Base-by-base conservation (phyloP, 2,113 vertebrate species). In the Sphaerodactylus townsendi region DNA sequence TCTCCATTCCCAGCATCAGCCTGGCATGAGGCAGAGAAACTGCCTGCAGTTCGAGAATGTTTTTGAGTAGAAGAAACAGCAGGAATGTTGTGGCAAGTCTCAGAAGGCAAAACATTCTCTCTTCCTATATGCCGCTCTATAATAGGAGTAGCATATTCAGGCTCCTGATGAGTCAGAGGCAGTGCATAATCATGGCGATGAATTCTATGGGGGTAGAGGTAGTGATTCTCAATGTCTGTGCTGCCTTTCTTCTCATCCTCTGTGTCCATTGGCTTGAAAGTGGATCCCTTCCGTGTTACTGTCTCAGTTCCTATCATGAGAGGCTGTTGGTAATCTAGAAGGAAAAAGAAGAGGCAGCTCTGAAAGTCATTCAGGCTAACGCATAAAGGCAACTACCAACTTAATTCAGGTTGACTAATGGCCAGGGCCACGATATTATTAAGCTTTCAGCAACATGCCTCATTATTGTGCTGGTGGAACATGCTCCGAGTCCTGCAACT, bases 111-210 rank as follows among this genome's bases (percentile, higher is more conserved):
- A 23, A 88, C 86, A 28, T 90, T 94, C 69, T 96, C 96, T 21
- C 94, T 95, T 41, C 92, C 91, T n/a, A 73, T 19, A 50, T 95
- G 96, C 19, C 96, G 94, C 84, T 97, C 97, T 73, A 98, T 95
- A 89, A 98, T 98, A 85, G 97, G 97, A 9, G 97, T 98, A 92
- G 97, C 97, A 0, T 98, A 98, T 88, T 98, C 97, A 0, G 97
- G 97, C 91, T 97, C 96, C 6, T 95, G 91, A 89, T 91, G 94
- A 56, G 97, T 91, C 91, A 97, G 76, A 2, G 97, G 97, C 88
- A 97, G 92, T 1, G 97, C 97, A 1, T 98, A 98, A 89, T 98
- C 96, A 0, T 97, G 96, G 46, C 89, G 86, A 86, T 91, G 95
- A 21, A 90, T 86, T 28, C 93, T 92, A 14, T 93, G 96, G 0